These are phyloP conservation scores for Diarsia dahlii DNA, from an alignment of 2,888 invertebrate species.

Conservation along the genomic window DNA sequence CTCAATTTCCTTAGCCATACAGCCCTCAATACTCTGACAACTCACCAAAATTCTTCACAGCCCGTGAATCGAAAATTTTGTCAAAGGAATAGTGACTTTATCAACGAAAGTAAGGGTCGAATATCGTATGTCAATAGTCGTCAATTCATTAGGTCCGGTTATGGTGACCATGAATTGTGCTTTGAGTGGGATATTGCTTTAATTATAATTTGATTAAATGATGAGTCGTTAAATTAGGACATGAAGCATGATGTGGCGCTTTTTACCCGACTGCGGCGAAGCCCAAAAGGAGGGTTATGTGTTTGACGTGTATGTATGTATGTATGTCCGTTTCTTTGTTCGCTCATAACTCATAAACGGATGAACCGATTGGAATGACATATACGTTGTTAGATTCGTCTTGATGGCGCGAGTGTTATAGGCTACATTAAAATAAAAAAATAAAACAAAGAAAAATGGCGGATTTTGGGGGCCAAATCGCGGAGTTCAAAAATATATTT, in stretches of 20 bases:
- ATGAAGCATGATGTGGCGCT: not conserved
- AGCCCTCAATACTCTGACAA: slow-evolving; percentile 16
- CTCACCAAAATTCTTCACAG: slow-evolving; percentile 39
- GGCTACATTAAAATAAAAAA: no score
- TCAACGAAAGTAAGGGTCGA: not conserved
- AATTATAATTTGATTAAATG: slow-evolving; percentile 5
- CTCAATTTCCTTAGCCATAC: rapidly evolving
- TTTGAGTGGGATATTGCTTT: slow-evolving; percentile 27
- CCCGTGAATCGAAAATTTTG: slow-evolving; percentile 9
- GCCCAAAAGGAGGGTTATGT: no score
- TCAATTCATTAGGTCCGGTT: slow-evolving; percentile 50
- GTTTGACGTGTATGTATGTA: no score
- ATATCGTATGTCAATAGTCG: slow-evolving; percentile 35
- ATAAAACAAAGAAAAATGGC: no score
- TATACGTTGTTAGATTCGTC: no score
- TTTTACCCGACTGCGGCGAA: no score
- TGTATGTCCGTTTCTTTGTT: no score
- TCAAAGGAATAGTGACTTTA: slow-evolving; percentile 19
- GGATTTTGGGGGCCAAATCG: no score
- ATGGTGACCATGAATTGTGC: slow-evolving; percentile 33
- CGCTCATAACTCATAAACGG: no score
- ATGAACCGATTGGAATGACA: no score
- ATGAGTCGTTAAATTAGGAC: slow-evolving; percentile 21
- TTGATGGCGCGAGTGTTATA: no score
- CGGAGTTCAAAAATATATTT: no score